phyloP scores from a whole-genome alignment of 1,140 invertebrate species.

The Drosophila ananassae region DNA sequence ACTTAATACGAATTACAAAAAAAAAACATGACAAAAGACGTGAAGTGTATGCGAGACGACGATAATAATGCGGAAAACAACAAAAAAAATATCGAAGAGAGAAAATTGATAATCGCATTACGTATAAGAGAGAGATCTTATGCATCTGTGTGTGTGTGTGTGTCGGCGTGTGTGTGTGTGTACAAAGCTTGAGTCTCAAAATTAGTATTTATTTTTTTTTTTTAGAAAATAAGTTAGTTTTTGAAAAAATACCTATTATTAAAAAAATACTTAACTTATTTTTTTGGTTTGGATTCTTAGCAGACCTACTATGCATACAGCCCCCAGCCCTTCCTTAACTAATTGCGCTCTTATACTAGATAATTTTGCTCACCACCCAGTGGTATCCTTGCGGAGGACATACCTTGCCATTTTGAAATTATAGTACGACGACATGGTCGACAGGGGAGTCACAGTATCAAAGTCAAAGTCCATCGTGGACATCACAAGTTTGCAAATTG shows the following conservation, averaged over 20 bases:
- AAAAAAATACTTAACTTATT: conserved; percentile 1
- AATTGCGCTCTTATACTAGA: conserved; percentile 43
- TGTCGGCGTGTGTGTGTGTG: conserved; percentile 14
- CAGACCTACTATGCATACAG: conserved; percentile 22
- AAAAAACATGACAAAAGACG: conserved; percentile 39
- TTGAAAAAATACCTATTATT: not conserved
- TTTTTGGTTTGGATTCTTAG: conserved; percentile 4
- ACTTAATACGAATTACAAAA: conserved; percentile 22
- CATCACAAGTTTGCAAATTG: conserved; percentile 30
- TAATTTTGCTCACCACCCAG: conserved; percentile 3
- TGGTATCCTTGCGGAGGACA: conserved; percentile 23
- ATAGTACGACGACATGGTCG: conserved; percentile 70
- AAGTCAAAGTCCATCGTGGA: conserved; percentile 64
- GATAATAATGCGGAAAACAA: conserved; percentile 28
- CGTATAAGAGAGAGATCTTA: conserved; percentile 4
- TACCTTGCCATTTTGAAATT: conserved; percentile 70
- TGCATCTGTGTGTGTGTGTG: conserved; percentile 10
- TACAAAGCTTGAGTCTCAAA: conserved; percentile 5
- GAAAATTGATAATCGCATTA: conserved; percentile 4
- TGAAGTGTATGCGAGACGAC: conserved; percentile 39
- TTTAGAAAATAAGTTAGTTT: too few relatives aligned
- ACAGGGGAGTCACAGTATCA: conserved; percentile 59
- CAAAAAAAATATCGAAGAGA: not conserved
- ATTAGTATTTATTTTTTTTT: not conserved
- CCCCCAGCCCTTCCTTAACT: not conserved